Evolutionary conservation across 2,113 vertebrate genomes (phyloP), one percentile per base, ranked within the genome.

Genomic region (Leucopternis melanops): DNA sequence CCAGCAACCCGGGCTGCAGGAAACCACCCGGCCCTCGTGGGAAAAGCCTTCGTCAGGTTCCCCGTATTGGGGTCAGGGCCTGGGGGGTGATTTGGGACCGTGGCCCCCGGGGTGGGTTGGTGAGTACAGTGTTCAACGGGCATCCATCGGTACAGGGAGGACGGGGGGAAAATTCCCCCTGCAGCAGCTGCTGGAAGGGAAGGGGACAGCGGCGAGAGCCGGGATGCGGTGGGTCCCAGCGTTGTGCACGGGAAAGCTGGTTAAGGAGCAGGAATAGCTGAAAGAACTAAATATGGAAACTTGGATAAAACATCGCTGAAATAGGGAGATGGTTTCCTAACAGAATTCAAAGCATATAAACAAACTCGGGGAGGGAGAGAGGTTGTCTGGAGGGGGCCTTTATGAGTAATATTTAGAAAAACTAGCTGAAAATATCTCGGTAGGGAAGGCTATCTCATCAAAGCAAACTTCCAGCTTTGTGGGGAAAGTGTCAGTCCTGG

Each of bases 281-380:
- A 65, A 96, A 95, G 94, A 97, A 92, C 96, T 97, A 97, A 97
- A 97, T 97, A 96, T 94, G 94, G 95, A 91, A 97, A 96, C 84
- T 92, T 87, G 95, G 95, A 96, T 74, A 95, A 94, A 95, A 31
- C 88, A 20, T 54, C 16, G 58, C 96, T n/a, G 91, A 87, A 94
- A 89, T 40, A 82, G 92, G 91, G 97, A 95, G 94, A 95, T 92
- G 96, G 82, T 92, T 96, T 93, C 91, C 94, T 81, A 92, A 92
- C n/a, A 82, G 95, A 92, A 94, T 94, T 94, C 91, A 17, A 92
- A 82, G 96, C 94, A 5, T 91, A 97, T 96, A 96, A 97, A 94
- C 95, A 97, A 97, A 95, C 72, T 78, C 77, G 1, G 73, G 80
- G 88, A 92, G 92, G 67, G 83, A 95, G 83, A 94, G 95, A 95